These are phyloP conservation scores for Tringa solitaria DNA, from an alignment of 2,113 vertebrate genomes.

Conservation along the genomic window DNA sequence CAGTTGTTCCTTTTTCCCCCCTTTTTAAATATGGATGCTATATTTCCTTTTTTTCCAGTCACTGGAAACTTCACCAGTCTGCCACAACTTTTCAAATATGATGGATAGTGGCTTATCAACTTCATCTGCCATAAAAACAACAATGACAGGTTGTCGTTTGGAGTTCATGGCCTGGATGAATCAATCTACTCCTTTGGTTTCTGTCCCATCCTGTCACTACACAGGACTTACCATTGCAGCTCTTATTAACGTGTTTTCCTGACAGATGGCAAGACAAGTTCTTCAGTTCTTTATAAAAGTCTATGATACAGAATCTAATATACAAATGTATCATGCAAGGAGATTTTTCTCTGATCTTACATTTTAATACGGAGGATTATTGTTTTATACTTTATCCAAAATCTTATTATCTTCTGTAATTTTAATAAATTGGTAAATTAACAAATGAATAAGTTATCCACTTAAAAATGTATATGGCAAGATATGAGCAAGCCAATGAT, in stretches of 20 bases:
- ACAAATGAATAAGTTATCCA: neutral
- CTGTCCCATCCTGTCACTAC: neutral
- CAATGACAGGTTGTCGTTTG: neutral
- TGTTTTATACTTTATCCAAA: neutral
- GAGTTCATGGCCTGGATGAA: neutral
- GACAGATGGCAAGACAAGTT: neutral
- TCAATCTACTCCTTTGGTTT: neutral
- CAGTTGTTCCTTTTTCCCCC: neutral
- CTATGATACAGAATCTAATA: neutral
- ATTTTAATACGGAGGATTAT: neutral
- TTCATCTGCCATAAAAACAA: neutral
- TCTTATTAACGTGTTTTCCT: neutral
- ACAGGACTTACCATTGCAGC: neutral
- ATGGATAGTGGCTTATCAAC: neutral
- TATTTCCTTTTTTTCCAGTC: neutral
- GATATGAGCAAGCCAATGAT: neutral
- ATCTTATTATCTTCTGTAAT: neutral
- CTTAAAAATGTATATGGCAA: neutral
- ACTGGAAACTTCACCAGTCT: neutral
- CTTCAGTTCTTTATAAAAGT: neutral
- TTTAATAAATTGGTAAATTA: neutral
- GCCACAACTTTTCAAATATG: neutral
- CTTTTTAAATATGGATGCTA: neutral
- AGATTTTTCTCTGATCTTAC: neutral
- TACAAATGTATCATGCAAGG: neutral